These are phyloP conservation scores for Nematostella vectensis DNA, from an alignment of 92 coral and sea anemone genomes.

Conservation along the genomic window DNA sequence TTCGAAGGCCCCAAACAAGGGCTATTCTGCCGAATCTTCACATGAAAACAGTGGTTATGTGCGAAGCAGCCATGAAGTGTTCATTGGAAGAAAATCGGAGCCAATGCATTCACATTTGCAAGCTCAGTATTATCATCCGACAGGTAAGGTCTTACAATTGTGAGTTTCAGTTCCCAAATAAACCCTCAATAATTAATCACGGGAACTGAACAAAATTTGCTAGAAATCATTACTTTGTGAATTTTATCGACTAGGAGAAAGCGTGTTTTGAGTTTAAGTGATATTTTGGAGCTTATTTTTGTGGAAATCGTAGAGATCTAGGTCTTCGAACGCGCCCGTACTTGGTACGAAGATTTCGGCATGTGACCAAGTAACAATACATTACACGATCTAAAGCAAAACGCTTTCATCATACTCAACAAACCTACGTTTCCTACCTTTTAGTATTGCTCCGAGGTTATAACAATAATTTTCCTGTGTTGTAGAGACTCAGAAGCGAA, in stretches of 20 bases:
- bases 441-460: not conserved
- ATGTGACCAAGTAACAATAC: constrained; percentile 4
- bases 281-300: no score
- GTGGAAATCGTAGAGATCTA: no score
- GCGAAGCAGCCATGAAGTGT: constrained; percentile 24
- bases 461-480: constrained; percentile 1
- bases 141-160: no score
- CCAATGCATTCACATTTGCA: constrained; percentile 40
- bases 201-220: constrained; percentile 40
- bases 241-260: no score
- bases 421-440: not conserved
- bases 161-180: not conserved
- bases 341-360: no score
- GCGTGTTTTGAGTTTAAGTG: no score
- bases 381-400: not conserved
- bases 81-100: constrained; percentile 35
- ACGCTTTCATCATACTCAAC: no score
- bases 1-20: constrained; percentile 9
- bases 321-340: no score
- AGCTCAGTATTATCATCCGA: constrained; percentile 41
- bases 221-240: no score
- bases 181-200: constrained; percentile 51
- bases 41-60: constrained; percentile 6
- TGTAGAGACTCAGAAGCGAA: not conserved
- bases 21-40: constrained; percentile 13